Percentiles rank a stretch among this genome's conserved stretches.
phyloP scores from a whole-genome alignment of 2,888 invertebrate genomes.

The Dasysyrphus albostriatus region DNA sequence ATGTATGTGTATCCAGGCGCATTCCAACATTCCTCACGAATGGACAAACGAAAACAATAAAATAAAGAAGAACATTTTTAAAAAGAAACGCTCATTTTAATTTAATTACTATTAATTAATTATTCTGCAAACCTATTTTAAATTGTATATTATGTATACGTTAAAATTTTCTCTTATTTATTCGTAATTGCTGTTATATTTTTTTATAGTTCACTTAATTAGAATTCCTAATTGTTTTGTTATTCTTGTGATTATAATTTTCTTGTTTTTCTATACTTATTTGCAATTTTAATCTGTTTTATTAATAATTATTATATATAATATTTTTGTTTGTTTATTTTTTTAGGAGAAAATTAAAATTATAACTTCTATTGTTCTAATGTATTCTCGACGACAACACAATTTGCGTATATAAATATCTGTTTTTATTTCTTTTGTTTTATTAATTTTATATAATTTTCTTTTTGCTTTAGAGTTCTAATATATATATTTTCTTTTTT shows the following conservation, averaged over 20 bases:
- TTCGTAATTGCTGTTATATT: conserved; percentile 54
- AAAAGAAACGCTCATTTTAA: conserved; percentile 57
- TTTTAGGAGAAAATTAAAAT: conserved; percentile 50
- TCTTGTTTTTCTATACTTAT: conserved; percentile 40
- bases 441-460: conserved; percentile 37
- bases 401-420: conserved; percentile 71
- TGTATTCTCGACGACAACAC: conserved; percentile 60
- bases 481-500: conserved; percentile 53
- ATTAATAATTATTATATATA: conserved; percentile 31
- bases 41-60: conserved; percentile 49
- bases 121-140: conserved; percentile 62
- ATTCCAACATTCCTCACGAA: conserved; percentile 51
- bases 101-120: conserved; percentile 55
- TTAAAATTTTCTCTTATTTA: conserved; percentile 60
- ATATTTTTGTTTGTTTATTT: conserved; percentile 21
- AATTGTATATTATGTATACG: conserved; percentile 42
- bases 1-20: conserved; percentile 50
- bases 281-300: conserved; percentile 43
- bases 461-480: conserved; percentile 57
- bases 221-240: conserved; percentile 62
- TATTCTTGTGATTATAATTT: conserved; percentile 12
- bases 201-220: conserved; percentile 57
- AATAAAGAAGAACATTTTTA: conserved; percentile 23
- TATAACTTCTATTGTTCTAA: conserved; percentile 51
- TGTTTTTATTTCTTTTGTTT: conserved; percentile 37